Evolutionary conservation across 2,113 vertebrate species (phyloP).

Genomic region (Beaufortia kweichowensis): DNA sequence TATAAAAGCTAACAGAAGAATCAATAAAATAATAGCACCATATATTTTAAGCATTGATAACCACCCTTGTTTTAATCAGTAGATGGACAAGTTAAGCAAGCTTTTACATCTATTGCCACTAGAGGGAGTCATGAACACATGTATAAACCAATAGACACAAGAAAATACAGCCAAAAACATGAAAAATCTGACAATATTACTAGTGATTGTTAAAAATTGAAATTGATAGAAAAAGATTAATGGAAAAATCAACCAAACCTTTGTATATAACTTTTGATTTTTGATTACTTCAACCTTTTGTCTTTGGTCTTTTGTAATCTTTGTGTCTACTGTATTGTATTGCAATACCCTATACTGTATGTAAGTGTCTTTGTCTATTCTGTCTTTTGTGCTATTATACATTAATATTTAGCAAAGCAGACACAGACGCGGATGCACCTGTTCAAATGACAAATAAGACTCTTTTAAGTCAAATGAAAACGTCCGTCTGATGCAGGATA

Average conservation of each 20-base stretch:
- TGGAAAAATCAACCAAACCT: no score
- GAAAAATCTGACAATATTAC: background rate
- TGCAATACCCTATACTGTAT: background rate
- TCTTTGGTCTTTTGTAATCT: background rate
- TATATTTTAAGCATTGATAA: no score
- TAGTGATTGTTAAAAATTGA: no score
- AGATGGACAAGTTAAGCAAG: no score
- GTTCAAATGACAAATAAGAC: conserved; percentile 8
- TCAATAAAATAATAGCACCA: no score
- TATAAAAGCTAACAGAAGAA: no score
- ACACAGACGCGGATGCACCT: background rate
- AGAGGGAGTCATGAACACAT: background rate
- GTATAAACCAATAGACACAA: background rate
- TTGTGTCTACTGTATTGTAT: background rate
- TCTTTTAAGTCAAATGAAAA: background rate
- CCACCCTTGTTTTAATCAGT: no score
- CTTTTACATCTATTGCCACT: conserved; percentile 1
- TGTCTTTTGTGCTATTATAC: background rate
- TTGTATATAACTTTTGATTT: background rate
- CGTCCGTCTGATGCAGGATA: background rate
- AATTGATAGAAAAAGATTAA: no score
- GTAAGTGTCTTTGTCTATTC: background rate
- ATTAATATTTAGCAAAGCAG: background rate
- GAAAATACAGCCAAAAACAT: background rate
- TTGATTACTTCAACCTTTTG: background rate